These are phyloP conservation scores for Mythimna lalbum DNA, from an alignment of 2,888 invertebrate species.

Conservation along the genomic window DNA sequence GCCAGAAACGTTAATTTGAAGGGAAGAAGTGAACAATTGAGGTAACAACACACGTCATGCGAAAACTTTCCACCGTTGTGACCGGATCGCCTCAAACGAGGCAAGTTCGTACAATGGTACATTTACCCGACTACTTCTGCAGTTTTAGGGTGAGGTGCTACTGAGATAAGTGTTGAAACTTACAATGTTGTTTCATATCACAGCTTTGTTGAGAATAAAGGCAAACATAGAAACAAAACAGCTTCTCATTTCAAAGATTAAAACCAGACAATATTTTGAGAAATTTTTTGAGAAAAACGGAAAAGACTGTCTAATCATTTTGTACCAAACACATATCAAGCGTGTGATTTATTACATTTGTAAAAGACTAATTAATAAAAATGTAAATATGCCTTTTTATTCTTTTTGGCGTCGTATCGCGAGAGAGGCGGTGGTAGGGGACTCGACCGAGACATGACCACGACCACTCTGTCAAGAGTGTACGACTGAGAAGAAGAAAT, in stretches of 20 bases:
- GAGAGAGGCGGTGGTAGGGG: too few relatives aligned
- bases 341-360: too few relatives aligned
- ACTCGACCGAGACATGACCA: too few relatives aligned
- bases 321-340: too few relatives aligned
- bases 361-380: too few relatives aligned
- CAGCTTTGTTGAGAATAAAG: neutral
- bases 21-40: slow-evolving; percentile 59
- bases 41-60: slow-evolving; percentile 65
- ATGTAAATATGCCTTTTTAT: too few relatives aligned
- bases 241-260: neutral
- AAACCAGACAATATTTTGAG: neutral
- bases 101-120: slow-evolving; percentile 68
- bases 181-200: slow-evolving; percentile 17
- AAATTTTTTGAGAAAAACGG: neutral
- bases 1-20: slow-evolving; percentile 53
- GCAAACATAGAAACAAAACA: too few relatives aligned
- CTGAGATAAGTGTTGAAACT: slow-evolving; percentile 30
- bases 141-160: slow-evolving; percentile 49
- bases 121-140: slow-evolving; percentile 61
- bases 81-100: slow-evolving; percentile 74
- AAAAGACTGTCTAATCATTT: neutral
- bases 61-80: slow-evolving; percentile 66
- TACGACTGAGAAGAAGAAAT: too few relatives aligned
- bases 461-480: too few relatives aligned
- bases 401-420: too few relatives aligned